phyloP scores from a whole-genome alignment of 2,797 vertebrate genomes.

The Squalus acanthias region DNA sequence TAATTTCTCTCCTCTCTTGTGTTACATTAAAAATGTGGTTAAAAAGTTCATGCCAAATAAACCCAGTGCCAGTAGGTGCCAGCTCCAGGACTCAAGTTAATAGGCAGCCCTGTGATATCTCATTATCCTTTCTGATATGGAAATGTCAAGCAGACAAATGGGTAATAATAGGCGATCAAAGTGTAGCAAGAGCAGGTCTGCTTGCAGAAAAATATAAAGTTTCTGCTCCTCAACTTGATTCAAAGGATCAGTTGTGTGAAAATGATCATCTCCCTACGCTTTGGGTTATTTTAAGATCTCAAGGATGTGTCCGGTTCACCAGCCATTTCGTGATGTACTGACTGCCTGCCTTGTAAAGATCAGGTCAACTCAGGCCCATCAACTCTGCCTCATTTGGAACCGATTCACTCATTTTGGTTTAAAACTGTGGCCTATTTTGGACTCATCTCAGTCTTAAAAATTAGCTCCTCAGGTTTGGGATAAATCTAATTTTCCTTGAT shows the following conservation, averaged over 20 bases:
- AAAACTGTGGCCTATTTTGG: background rate
- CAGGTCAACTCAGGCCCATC: background rate
- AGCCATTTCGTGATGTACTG: background rate
- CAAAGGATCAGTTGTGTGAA: background rate
- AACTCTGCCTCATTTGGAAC: background rate
- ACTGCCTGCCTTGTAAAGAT: background rate
- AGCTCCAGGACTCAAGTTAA: background rate
- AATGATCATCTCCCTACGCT: background rate
- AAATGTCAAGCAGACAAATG: conserved; percentile 23
- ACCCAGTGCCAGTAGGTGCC: background rate
- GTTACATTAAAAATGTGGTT: conserved; percentile 14
- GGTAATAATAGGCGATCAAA: conserved; percentile 8
- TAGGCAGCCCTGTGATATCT: conserved; percentile 18
- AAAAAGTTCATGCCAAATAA: background rate
- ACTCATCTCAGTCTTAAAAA: background rate
- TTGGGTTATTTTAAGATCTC: background rate
- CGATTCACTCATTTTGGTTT: background rate
- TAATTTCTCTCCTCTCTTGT: background rate
- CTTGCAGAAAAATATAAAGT: background rate
- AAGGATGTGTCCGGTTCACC: background rate
- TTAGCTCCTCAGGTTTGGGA: background rate
- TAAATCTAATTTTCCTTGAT: background rate
- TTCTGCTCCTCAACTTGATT: background rate
- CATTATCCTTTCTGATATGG: conserved; percentile 25
- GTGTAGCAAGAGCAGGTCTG: background rate